Evolutionary conservation across 92 coral and sea anemone species (phyloP).

Genomic region (Diadumene lineata): DNA sequence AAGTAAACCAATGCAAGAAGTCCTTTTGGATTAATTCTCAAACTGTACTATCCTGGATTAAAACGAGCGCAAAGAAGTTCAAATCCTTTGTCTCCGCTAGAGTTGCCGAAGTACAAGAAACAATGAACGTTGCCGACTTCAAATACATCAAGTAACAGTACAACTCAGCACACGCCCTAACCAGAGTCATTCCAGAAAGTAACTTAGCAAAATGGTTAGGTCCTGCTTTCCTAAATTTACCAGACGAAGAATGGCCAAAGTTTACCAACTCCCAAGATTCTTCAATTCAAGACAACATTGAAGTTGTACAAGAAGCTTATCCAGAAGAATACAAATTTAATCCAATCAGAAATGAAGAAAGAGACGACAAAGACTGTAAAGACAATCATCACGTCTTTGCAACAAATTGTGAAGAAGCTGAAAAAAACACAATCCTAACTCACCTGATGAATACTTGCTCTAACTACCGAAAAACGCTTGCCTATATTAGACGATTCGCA

Average conservation of each 20-base stretch:
- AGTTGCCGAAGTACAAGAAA: constrained; percentile 66
- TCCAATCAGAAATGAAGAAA: too few relatives aligned
- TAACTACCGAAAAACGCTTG: too few relatives aligned
- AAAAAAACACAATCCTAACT: too few relatives aligned
- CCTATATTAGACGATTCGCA: too few relatives aligned
- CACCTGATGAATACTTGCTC: too few relatives aligned
- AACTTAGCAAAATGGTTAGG: constrained; percentile 24
- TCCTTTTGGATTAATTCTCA: constrained; percentile 68
- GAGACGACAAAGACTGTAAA: too few relatives aligned
- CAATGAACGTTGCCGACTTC: constrained; percentile 39
- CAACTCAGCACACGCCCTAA: constrained; percentile 60
- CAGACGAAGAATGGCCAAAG: constrained; percentile 18
- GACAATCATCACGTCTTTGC: too few relatives aligned
- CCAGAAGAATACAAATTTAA: too few relatives aligned
- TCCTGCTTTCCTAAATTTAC: constrained; percentile 36
- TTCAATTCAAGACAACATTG: neutral
- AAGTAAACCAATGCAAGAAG: too few relatives aligned
- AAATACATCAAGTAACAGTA: constrained; percentile 33
- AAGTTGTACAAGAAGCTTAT: too few relatives aligned
- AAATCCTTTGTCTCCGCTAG: constrained; percentile 64
- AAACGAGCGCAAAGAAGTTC: constrained; percentile 49
- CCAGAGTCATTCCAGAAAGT: constrained; percentile 28
- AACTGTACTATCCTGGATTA: constrained; percentile 61
- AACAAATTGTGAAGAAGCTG: too few relatives aligned
- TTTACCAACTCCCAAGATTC: neutral